Evolutionary conservation across 2,113 vertebrate genomes (phyloP), one percentile per base, ranked within the genome.

Genomic region (Columbina picui): DNA sequence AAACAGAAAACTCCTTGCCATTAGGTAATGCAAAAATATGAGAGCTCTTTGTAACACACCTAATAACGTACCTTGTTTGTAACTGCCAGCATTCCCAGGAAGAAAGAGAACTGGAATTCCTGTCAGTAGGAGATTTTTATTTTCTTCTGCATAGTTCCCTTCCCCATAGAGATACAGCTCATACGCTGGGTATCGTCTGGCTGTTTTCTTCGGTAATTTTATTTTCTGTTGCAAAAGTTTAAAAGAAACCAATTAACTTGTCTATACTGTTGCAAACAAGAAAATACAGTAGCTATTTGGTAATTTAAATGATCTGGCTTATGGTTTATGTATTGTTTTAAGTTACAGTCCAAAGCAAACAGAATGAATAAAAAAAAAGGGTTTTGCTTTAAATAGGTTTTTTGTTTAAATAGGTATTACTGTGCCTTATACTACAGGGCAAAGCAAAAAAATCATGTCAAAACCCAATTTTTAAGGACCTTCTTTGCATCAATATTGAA

Each of bases 101-200:
- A 99, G 98, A 97, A 99, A 99, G n/a, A 99, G 98, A 85, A 99
- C 98, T 34, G 99, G 99, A 94, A 99, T 99, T 13, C 99, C 99
- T 7, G 97, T 98, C 87, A 99, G 96, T 27, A 99, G 98, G 55
- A 99, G 98, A 18, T 98, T 97, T 63, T 98, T 98, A 87, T 99
- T 99, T 96, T 99, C 98, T 97, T 99, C 98, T 8, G 99, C 99
- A 6, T 99, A 99, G 18, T 77, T 88, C 10, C 99, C 99, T 96
- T 99, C 99, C 50, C 99, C 99, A 25, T 99, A 99, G 71, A 99
- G 98, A 96, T 99, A 99, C 8, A 99, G 98, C 29, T 99, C 99
- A 49, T 99, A 99, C 0, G 98, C 98, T 13, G 99, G 99, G 92
- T 99, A 99, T 64, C 98, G 98, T 70, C 97, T 98, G 60, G 98